These are phyloP conservation scores for Neoaliturus tenellus DNA, from an alignment of 2,888 invertebrate species.

Conservation along the genomic window DNA sequence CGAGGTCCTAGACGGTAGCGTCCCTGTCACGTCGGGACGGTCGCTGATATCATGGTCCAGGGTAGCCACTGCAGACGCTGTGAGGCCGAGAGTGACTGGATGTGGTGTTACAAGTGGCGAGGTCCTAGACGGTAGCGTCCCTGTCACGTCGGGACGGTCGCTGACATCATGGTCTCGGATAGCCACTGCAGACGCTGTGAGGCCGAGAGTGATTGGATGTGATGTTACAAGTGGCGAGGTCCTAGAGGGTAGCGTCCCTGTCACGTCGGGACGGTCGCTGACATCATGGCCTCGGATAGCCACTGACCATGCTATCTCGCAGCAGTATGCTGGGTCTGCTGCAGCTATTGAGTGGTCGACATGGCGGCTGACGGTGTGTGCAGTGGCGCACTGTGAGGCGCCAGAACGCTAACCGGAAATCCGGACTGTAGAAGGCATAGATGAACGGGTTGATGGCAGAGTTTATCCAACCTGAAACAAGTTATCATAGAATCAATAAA, in stretches of 20 bases:
- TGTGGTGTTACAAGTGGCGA: not conserved
- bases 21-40: not conserved
- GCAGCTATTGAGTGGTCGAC: constrained; percentile 24
- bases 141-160: not conserved
- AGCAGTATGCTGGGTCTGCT: constrained; percentile 49
- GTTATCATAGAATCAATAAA: too few species aligned
- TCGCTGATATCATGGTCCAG: not conserved
- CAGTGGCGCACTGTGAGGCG: constrained; percentile 85
- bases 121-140: not conserved
- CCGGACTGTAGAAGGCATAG: constrained; percentile 92
- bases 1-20: not conserved
- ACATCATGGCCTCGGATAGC: constrained; percentile 51
- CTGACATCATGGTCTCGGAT: not conserved
- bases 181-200: not conserved
- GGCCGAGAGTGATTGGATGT: not conserved
- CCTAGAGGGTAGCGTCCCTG: constrained; percentile 15
- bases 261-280: constrained; percentile 33
- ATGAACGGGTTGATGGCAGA: constrained; percentile 94
- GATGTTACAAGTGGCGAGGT: not conserved
- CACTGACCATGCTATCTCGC: constrained; percentile 34
- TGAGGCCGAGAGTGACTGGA: not conserved
- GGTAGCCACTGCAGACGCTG: not conserved
- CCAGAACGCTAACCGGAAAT: constrained; percentile 92
- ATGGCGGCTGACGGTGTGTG: constrained; percentile 68
- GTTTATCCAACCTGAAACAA: constrained; percentile 84